Evolutionary conservation across 2,797 vertebrate species (phyloP), one percentile per base, ranked within the genome.

Genomic region (Paedocypris micromegethes): DNA sequence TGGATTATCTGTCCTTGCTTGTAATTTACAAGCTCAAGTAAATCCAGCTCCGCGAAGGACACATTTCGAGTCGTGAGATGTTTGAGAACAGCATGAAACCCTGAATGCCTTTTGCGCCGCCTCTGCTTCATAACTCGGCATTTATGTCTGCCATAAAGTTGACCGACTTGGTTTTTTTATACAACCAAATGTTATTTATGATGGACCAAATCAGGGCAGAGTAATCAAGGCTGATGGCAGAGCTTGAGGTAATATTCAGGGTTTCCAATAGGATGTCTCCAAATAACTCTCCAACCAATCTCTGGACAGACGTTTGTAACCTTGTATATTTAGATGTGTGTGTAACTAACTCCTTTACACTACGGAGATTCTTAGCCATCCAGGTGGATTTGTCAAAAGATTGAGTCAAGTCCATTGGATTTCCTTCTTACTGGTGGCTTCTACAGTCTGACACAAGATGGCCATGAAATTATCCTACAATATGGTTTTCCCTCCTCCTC

Each of bases 81-180:
- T 41, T 58, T 45, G 51, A 72, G 66, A 75, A 51, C 58, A 37
- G 9, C 9, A 1, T 49, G 2, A 62, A 66, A 58, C 58, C 66
- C 50, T 42, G 40, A n/a, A 52, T 64, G 68, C 54, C 52, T 57
- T 66, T 45, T 61, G 58, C 57, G 52, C 61, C 70, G 6, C 64
- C 70, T 67, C 51, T 67, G 44, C 39, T 50, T 67, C 71, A 67
- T 73, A 70, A 75, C 67, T 66, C 2, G 38, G 8, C 49, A 37
- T 78, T 78, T 73, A 78, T 78, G 67, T 62, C 56, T 37, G 5
- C 67, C 64, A 75, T 78, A 78, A 73, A 78, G 63, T 75, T 78
- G 70, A 78, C 70, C 75, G 70, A 73, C 70, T 62, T 45, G 23
- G 41, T 51, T 71, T 73, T 76, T 78, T 74, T 76, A 71, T 66